These are phyloP conservation scores for Anthopleura sola DNA, from an alignment of 64 coral and sea anemone species.

Conservation along the genomic window DNA sequence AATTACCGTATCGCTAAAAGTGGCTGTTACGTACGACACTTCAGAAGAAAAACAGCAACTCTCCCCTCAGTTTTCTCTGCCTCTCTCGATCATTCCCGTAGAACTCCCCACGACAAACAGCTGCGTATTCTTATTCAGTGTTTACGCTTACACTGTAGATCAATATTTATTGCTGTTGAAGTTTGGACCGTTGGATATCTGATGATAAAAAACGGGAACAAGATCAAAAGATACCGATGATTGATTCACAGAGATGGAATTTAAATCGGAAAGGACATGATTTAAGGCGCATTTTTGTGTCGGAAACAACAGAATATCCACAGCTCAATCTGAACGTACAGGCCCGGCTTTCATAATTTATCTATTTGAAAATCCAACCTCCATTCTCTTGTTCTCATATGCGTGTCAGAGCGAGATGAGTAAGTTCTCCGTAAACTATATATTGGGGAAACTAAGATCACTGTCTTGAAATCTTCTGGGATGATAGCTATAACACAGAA, in stretches of 20 bases:
- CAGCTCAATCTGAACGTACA: background rate
- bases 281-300: background rate
- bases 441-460: background rate
- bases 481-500: no score
- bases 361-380: background rate
- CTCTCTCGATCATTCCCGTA: background rate
- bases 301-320: background rate
- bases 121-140: background rate
- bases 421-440: background rate
- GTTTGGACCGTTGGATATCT: background rate
- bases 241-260: background rate
- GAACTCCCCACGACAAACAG: background rate
- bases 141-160: background rate
- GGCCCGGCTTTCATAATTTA: background rate
- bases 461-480: background rate
- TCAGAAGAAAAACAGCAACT: no score
- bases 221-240: constrained; percentile 8
- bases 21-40: background rate
- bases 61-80: no score
- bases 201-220: background rate
- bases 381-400: background rate
- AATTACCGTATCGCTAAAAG: background rate
- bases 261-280: background rate
- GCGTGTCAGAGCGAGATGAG: background rate
- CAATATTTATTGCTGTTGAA: constrained; percentile 5